Evolutionary conservation across 1,140 invertebrate genomes (phyloP), one percentile per base, ranked within the genome.

Genomic region (Aricia agestis): DNA sequence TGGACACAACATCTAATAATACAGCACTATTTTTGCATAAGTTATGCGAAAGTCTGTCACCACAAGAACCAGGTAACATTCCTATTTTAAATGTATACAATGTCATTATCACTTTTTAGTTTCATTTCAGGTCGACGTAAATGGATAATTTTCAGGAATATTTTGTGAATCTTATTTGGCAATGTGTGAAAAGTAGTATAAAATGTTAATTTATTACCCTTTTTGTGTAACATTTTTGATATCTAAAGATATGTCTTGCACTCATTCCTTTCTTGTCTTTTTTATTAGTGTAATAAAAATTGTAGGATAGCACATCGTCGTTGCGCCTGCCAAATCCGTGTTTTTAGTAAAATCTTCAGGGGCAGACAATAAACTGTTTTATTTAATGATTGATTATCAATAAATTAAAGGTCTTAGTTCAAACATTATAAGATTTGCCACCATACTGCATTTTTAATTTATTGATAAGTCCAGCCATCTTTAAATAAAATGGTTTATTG

Each of bases 41-140:
- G 82, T 80, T 91, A 69, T 91, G 89, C 75, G 74, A 80, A 71
- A 74, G 74, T 71, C 80, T 91, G 80, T 89, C 87, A 81, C 70
- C 87, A 81, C 70, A 81, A 13, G 81, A 87, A 75, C 85, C 87
- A 84, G 89, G 89, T 91, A 73, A 74, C 78, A 71, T 86, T 90
- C 82, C 68, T 81, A 78, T 81, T 88, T 89, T 72, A 85, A 77
- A 72, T 66, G 63, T 67, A 68, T 19, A 58, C 80, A 66, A 31
- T 81, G 72, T 82, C 74, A 77, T 68, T 25, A 25, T 2, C 25
- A 25, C 25, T 25, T 74, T 57, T 58, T 9, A 63, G 18, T 19
- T 19, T 63, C 9, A 63, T 63, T 25, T 25, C 10, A 52, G 45
- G 45, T 9, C 45, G 18, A 19, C 7, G 17, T 19, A 25, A 76